Evolutionary conservation across 2,888 invertebrate genomes (phyloP).

Genomic region (Melitaea athalia): DNA sequence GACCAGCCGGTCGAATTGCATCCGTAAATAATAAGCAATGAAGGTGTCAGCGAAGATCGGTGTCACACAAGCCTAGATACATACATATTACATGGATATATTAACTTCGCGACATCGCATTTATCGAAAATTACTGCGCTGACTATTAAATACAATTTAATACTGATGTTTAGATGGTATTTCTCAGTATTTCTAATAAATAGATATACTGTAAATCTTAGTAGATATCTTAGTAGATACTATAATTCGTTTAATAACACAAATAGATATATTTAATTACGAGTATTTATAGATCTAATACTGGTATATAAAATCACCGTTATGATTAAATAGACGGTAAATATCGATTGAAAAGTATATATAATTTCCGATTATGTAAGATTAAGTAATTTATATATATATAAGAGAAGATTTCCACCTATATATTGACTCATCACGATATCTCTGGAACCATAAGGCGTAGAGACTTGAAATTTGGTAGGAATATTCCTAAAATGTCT

Average conservation of each 20-base stretch:
- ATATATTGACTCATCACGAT: no score
- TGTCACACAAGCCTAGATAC: constrained; percentile 45
- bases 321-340: background rate
- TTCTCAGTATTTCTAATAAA: background rate
- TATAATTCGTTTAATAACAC: no score
- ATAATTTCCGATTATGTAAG: background rate
- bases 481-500: no score
- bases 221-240: no score
- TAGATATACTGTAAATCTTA: background rate
- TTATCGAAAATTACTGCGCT: constrained; percentile 39
- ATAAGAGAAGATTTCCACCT: no score
- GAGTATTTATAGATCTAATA: no score
- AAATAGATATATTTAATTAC: no score
- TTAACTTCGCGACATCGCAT: constrained; percentile 40
- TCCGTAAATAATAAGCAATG: constrained; percentile 41
- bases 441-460: no score
- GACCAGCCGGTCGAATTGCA: constrained; percentile 41
- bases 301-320: no score
- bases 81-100: constrained; percentile 44
- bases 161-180: background rate
- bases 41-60: constrained; percentile 32
- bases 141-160: constrained; percentile 6
- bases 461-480: no score
- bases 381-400: background rate
- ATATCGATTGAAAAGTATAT: background rate